Percentiles rank a stretch among this genome's conserved stretches.
Evolutionary conservation across 2,797 vertebrate genomes (phyloP).

Genomic region (Gila robusta): DNA sequence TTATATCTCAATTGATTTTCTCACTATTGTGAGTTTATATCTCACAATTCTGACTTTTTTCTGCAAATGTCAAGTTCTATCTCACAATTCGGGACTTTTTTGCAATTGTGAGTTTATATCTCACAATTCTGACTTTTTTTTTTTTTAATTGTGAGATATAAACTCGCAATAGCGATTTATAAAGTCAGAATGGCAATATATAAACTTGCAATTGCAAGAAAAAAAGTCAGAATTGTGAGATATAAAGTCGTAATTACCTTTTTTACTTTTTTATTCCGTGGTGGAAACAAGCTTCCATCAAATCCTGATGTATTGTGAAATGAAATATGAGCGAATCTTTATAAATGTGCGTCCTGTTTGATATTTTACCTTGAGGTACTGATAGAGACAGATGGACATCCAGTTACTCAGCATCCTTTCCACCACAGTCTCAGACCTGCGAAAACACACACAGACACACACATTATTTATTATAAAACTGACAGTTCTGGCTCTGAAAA

Average conservation of each 20-base stretch:
- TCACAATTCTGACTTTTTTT: too few species aligned
- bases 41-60: too few species aligned
- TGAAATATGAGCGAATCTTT: background rate
- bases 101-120: too few species aligned
- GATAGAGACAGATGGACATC: slow-evolving; percentile 92
- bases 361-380: slow-evolving; percentile 84
- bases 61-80: too few species aligned
- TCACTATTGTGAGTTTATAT: too few species aligned
- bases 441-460: slow-evolving; percentile 44
- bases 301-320: background rate
- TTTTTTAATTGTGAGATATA: too few species aligned
- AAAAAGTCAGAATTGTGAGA: background rate
- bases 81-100: too few species aligned
- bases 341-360: background rate
- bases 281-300: background rate
- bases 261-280: background rate
- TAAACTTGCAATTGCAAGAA: background rate
- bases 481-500: background rate
- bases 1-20: too few species aligned
- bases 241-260: background rate
- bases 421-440: slow-evolving; percentile 87
- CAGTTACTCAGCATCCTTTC: slow-evolving; percentile 91
- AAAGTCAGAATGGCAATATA: background rate
- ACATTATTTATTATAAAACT: slow-evolving; percentile 22
- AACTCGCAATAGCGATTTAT: background rate